Conservation (phyloP, 1,140 invertebrate species). For the Andrena cerasifolii region DNA sequence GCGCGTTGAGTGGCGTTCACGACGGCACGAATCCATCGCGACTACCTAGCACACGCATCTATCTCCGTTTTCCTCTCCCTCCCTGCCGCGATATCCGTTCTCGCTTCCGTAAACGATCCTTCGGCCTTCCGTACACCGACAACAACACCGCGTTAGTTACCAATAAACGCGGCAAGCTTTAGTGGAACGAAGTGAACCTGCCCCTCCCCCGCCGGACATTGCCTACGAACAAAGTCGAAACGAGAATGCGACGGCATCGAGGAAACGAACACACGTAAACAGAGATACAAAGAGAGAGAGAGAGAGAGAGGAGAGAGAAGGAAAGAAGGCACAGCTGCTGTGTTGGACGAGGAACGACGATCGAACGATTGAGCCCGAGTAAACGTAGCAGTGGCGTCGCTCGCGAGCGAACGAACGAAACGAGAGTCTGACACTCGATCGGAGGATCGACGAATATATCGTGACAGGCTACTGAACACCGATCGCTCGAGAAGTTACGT, state of each 20-base stretch:
- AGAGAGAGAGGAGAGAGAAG: too few species aligned
- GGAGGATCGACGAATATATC: slow-evolving; percentile 3
- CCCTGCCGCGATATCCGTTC: not conserved
- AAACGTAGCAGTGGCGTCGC: slow-evolving; percentile 34
- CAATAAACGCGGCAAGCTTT: not conserved
- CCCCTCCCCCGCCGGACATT: not conserved
- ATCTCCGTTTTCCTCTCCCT: not conserved
- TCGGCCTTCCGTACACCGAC: not conserved
- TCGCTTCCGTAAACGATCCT: not conserved
- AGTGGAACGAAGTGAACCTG: not conserved
- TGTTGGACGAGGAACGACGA: slow-evolving; percentile 32
- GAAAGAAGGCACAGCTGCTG: slow-evolving; percentile 19
- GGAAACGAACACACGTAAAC: slow-evolving; percentile 22
- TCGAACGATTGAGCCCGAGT: slow-evolving; percentile 21
- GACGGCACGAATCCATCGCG: not conserved
- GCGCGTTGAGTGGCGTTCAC: not conserved
- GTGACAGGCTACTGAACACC: not conserved
- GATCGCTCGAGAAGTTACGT: not conserved
- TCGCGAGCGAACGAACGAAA: slow-evolving; percentile 38
- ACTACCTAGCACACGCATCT: not conserved
- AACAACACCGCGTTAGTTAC: not conserved
- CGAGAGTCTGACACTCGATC: not conserved
- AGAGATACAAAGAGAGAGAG: too few species aligned
- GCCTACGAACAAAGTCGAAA: slow-evolving; percentile 2
- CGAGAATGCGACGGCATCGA: slow-evolving; percentile 41